These are phyloP conservation scores for Nematolebias whitei DNA, from an alignment of 2,113 vertebrate genomes.

Conservation along the genomic window DNA sequence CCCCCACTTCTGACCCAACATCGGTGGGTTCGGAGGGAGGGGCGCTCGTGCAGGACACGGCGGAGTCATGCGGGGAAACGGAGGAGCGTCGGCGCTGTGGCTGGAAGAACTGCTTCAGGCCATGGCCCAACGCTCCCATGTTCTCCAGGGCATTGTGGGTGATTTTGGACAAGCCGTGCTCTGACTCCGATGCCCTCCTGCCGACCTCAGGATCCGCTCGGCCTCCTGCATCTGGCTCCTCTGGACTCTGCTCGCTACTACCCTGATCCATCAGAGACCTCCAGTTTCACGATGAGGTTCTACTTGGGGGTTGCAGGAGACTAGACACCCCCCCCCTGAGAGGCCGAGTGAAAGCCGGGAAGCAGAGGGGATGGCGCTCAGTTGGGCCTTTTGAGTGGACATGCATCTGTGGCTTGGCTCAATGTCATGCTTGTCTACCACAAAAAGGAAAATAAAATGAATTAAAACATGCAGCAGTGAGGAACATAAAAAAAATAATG, in stretches of 20 bases:
- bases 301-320: conserved; percentile 70
- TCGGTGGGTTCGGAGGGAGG: conserved; percentile 71
- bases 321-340: conserved; percentile 72
- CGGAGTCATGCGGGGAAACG: conserved; percentile 91
- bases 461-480: conserved; percentile 80
- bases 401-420: conserved; percentile 81
- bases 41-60: conserved; percentile 61
- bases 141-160: conserved; percentile 98
- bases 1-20: conserved; percentile 73
- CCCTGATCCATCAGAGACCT: conserved; percentile 83
- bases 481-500: conserved; percentile 66
- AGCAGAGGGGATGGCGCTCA: conserved; percentile 75
- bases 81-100: conserved; percentile 96
- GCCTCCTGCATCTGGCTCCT: conserved; percentile 92
- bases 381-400: conserved; percentile 77
- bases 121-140: conserved; percentile 96
- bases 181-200: conserved; percentile 90
- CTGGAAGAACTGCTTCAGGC: conserved; percentile 97
- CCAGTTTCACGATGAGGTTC: conserved; percentile 77
- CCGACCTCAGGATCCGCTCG: conserved; percentile 84
- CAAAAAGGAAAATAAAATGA: conserved; percentile 82
- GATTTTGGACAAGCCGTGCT: conserved; percentile 96
- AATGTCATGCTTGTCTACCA: conserved; percentile 85
- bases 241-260: conserved; percentile 84
- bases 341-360: conserved; percentile 71